Evolutionary conservation across 2,113 vertebrate species (phyloP), one percentile per base, ranked within the genome.

Genomic region (Panthera leo): DNA sequence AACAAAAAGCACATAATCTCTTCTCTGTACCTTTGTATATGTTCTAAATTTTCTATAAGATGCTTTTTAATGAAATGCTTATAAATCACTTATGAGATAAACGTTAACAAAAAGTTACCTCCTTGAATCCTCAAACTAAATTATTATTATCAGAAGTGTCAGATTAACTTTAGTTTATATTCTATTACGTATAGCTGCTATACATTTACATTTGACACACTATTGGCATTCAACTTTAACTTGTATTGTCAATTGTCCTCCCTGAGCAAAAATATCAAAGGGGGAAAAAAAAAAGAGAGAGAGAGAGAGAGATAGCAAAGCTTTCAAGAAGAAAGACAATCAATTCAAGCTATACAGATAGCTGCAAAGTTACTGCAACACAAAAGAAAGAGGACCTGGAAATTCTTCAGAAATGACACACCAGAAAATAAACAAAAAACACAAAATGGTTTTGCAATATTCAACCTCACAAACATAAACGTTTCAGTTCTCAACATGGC

Each of bases 371-470:
- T 29, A 91, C 12, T 71, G 29, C 11, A 71, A 15, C n/a, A 70
- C 21, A 45, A 68, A 90, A 80, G 19, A 91, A 78, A 42, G 34
- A 86, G 29, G 16, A 92, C 2, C 1, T 92, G 55, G 29, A 19
- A 83, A 95, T 89, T 85, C 42, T 89, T 79, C 82, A 95, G 21
- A 89, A 89, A 51, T 63, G 63, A 95, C 27, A 92, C 73, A 21
- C 63, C 63, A 92, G 34, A 91, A 93, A 89, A 83, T 55, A 67
- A 92, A 71, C 10, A 58, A 73, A 71, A 85, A 84, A 91, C 27
- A 86, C 71, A 78, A 39, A 92, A 76, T 23, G 53, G 51, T 88
- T 91, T 83, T 84, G 14, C 15, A 76, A 76, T n/a, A 87, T 58
- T 75, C 53, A 25, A 75, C 18, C 31, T 55, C 36, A 63, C 10